Base-by-base conservation (phyloP, 1,140 invertebrate species). In the Atopsyche davidsoni region DNA sequence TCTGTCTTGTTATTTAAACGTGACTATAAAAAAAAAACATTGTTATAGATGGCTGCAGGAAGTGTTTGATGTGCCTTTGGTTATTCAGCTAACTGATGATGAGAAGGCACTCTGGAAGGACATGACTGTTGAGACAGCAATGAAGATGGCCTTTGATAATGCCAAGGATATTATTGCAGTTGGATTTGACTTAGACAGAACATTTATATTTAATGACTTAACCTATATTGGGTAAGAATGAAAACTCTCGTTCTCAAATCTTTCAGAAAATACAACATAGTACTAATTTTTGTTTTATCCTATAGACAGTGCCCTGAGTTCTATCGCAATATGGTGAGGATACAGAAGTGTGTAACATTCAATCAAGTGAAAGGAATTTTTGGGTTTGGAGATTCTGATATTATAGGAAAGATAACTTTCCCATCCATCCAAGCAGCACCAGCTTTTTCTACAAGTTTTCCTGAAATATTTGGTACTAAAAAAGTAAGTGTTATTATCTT, bases 21-120 rank as follows among this genome's bases (percentile, higher is more conserved):
- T n/a, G n/a, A n/a, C n/a, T n/a, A n/a, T n/a, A n/a, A n/a, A n/a
- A n/a, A n/a, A n/a, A n/a, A n/a, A n/a, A n/a, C n/a, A n/a, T n/a
- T n/a, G n/a, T n/a, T n/a, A n/a, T n/a, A 94, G 92, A 70, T 99
- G 93, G 92, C 69, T 99, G 2, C 96, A 99, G 76, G 96, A 99
- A 60, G 85, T 89, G 0, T 99, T 99, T 68, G 80, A 99, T 75
- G 93, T 99, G 36, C 96, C 96, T 23, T 68, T 99, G 14, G 85
- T 98, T 0, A 91, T 98, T 59, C 94, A 99, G 67, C 69, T 99
- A 53, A 99, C 96, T 1, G 97, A 99, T 66, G 97, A 99, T 73
- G 97, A 99, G 68, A 99, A 99, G 67, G 92, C 85, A 22, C 78
- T 98, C 60, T 99, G 96, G 96, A 97, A 92, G 69, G 92, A 98